phyloP scores from a whole-genome alignment of 2,797 vertebrate species.

The Notolepis coatsorum region DNA sequence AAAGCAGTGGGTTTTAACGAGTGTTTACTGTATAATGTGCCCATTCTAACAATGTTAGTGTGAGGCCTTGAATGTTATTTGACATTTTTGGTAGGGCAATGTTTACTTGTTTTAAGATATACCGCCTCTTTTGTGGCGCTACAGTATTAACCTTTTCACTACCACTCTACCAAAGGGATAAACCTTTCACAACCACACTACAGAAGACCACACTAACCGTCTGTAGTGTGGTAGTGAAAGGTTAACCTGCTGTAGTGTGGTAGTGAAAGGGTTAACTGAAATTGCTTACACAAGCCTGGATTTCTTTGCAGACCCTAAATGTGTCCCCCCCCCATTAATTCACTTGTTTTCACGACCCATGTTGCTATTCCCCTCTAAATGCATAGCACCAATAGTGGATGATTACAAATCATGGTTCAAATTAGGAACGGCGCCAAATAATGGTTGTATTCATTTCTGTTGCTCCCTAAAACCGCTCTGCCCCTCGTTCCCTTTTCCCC shows the following conservation, averaged over 20 bases:
- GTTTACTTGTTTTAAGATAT: not conserved
- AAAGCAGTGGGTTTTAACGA: slow-evolving; percentile 20
- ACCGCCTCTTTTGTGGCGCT: not conserved
- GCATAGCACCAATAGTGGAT: not conserved
- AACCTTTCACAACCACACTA: no score
- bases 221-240: no score
- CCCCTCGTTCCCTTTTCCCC: not conserved
- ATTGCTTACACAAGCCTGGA: not conserved
- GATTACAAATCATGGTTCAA: not conserved
- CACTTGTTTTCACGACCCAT: not conserved
- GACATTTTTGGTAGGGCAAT: not conserved
- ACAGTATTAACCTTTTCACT: no score
- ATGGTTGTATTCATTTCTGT: not conserved
- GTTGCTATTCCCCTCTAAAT: not conserved
- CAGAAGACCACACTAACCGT: no score
- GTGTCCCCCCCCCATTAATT: not conserved
- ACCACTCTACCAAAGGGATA: no score
- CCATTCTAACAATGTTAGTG: not conserved
- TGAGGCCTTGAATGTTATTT: not conserved
- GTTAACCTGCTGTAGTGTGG: no score
- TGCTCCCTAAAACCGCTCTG: not conserved
- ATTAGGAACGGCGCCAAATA: not conserved
- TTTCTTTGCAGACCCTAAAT: not conserved
- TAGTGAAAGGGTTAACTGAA: not conserved
- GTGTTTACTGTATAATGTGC: not conserved